Base-by-base conservation (phyloP, 1,140 invertebrate genomes). In the Scaptomyza hsui region DNA sequence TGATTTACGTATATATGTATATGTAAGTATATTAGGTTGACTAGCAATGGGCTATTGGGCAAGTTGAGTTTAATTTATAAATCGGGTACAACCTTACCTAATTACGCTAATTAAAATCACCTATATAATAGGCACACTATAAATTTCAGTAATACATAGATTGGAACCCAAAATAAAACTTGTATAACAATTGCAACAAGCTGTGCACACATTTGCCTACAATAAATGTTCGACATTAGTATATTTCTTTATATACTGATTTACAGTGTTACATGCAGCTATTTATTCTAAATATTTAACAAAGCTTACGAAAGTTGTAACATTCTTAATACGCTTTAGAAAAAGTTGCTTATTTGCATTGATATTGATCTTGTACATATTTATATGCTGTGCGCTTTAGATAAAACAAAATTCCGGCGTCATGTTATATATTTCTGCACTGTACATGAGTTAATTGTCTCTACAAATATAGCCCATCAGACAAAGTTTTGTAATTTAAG, bases 121-220 rank as follows among this genome's bases (percentile, higher is more conserved):
- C 61, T 64, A 64, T 64, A 55, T 64, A 55, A 64, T 64, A 64
- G 61, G 61, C 18, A 41, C 37, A 52, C 21, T 21, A 37, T 47
- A n/a, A 4, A 49, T 44, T 44, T 53, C 6, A 44, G 18, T 55
- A 41, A 39, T 55, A 55, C 52, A 41, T 45, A 45, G 10, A 53
- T 63, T 35, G 26, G 57, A 2, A 9, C 26, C 48, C n/a, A n/a
- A 4, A 24, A 24, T 5, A 24, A 26, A 39, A 47, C 26, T 21
- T 47, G 16, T 24, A 18, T 19, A 56, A 47, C 42, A 19, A 35
- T n/a, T 52, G 47, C 18, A 63, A 55, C 29, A 55, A 64, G 10
- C 19, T 26, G 39, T 47, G 21, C 32, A 35, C 12, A 21, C 56
- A 41, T 53, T n/a, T 55, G 19, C 7, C 18, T 41, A 55, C 13